Evolutionary conservation across 2,888 invertebrate species (phyloP).

Genomic region (Heteromyza rotundicornis): DNA sequence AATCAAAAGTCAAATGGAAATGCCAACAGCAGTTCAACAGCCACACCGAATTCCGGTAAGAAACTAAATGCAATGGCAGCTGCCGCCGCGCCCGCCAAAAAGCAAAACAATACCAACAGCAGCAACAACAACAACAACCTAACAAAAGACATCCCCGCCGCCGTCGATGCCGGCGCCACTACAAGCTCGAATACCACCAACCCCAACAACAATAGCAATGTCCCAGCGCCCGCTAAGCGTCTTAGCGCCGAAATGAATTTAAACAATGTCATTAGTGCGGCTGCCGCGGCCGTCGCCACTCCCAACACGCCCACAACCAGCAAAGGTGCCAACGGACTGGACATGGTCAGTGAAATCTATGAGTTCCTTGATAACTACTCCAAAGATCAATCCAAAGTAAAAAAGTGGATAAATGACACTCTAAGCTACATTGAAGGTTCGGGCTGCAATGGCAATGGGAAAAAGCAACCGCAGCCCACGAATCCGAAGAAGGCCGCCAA

Average conservation of each 20-base stretch:
- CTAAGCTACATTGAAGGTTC: slow-evolving; percentile 59
- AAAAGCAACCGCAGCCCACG: slow-evolving; percentile 51
- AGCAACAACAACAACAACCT: slow-evolving; percentile 7
- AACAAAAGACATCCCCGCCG: background rate
- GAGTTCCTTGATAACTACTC: slow-evolving; percentile 54
- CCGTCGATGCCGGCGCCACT: background rate
- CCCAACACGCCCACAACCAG: background rate
- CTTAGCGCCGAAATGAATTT: background rate
- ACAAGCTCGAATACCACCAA: too few relatives aligned
- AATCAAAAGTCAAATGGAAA: too few relatives aligned
- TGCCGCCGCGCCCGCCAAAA: slow-evolving; percentile 23
- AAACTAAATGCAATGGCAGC: slow-evolving; percentile 19
- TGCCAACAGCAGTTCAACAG: too few relatives aligned
- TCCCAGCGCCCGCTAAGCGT: too few relatives aligned
- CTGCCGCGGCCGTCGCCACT: background rate
- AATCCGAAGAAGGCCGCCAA: slow-evolving; percentile 62
- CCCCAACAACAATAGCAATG: too few relatives aligned
- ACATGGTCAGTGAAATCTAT: slow-evolving; percentile 55
- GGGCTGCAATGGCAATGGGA: slow-evolving; percentile 31
- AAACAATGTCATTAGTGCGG: background rate
- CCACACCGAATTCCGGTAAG: slow-evolving; percentile 25
- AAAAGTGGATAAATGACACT: slow-evolving; percentile 60
- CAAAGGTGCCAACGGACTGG: slow-evolving; percentile 35
- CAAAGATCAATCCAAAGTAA: slow-evolving; percentile 51
- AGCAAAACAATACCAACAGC: slow-evolving; percentile 14